phyloP scores from a whole-genome alignment of 2,888 invertebrate species.

The Watsonalla cultraria region DNA sequence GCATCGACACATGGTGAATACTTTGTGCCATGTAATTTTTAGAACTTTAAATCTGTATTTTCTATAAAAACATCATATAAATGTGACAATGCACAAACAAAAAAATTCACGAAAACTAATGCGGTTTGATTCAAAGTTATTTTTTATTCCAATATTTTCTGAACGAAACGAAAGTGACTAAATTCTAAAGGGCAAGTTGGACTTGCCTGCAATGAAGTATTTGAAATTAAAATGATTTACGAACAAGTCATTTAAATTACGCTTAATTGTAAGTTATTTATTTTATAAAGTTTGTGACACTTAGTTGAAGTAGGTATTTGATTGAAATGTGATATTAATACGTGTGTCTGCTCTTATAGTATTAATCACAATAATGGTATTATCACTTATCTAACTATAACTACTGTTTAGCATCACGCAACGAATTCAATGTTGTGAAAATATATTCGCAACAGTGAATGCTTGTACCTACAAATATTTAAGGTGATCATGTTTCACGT shows the following conservation, averaged over 20 bases:
- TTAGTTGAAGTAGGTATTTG: conserved; percentile 21
- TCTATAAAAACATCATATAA: too few species aligned
- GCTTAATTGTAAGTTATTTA: conserved; percentile 65
- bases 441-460: conserved; percentile 69
- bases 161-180: conserved; percentile 1
- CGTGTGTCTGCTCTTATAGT: conserved; percentile 15
- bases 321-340: conserved; percentile 28
- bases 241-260: conserved; percentile 63
- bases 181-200: too few species aligned
- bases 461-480: conserved; percentile 23
- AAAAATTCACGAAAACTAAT: too few species aligned
- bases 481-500: conserved; percentile 6
- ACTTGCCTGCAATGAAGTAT: conserved; percentile 5
- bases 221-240: conserved; percentile 15
- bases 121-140: too few species aligned
- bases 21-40: conserved; percentile 62
- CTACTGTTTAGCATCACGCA: conserved; percentile 24
- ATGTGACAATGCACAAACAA: too few species aligned
- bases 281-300: conserved; percentile 41
- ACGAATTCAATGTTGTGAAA: conserved; percentile 64
- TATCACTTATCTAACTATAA: conserved; percentile 27
- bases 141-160: background rate
- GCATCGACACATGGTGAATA: conserved; percentile 65
- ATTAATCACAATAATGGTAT: conserved; percentile 27
- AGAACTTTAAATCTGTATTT: background rate